phyloP scores from a whole-genome alignment of 64 coral and sea anemone genomes.

The Stichodactyla helianthus region DNA sequence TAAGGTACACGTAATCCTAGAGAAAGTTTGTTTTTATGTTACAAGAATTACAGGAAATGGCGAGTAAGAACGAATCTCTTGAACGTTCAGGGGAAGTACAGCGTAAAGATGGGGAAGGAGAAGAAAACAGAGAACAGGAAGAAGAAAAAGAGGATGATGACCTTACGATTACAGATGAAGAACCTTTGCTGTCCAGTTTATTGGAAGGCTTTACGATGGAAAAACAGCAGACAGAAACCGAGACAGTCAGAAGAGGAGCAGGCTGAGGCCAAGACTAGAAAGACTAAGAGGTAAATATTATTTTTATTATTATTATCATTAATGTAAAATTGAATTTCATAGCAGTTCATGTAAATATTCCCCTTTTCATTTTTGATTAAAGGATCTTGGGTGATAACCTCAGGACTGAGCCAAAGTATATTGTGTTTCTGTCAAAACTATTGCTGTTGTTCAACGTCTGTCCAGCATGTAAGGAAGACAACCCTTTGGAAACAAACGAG shows the following conservation, averaged over 20 bases:
- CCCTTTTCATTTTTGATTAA: neutral
- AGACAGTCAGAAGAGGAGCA: slow-evolving; percentile 22
- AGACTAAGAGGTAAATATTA: neutral
- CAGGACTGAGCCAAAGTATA: no score
- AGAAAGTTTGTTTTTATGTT: no score
- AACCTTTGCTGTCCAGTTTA: neutral
- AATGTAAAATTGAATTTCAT: no score
- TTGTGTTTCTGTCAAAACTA: no score
- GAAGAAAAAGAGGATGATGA: slow-evolving; percentile 16
- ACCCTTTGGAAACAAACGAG: no score
- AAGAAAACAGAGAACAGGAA: slow-evolving; percentile 5
- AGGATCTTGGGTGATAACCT: neutral
- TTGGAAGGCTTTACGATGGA: neutral
- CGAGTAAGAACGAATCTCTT: no score
- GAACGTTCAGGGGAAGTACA: no score
- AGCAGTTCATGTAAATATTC: neutral
- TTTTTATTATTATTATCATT: no score
- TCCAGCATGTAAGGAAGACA: no score
- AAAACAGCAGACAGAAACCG: slow-evolving; percentile 14
- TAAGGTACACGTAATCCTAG: no score
- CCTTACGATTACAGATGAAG: neutral
- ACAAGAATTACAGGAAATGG: no score
- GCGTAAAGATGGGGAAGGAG: neutral
- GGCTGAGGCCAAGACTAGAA: neutral
- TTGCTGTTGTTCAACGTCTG: no score